Conservation (phyloP, 1,140 invertebrate species). For the Drosophila azteca region DNA sequence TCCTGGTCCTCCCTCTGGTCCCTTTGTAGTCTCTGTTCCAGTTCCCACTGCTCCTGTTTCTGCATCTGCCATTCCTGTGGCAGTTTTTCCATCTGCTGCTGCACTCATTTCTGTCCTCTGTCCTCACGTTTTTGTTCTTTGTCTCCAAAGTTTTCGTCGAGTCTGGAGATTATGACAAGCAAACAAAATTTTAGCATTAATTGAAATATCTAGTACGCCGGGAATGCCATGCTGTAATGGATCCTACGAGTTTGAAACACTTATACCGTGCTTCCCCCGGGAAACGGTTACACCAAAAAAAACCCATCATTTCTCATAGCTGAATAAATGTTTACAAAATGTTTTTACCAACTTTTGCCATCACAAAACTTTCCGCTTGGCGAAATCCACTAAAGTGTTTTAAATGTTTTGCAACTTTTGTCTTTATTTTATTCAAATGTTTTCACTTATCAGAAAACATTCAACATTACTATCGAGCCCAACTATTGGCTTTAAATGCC, state of each 20-base stretch:
- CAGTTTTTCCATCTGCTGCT: slow-evolving; percentile 24
- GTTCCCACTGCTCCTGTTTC: not conserved
- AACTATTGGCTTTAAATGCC: slow-evolving; percentile 1
- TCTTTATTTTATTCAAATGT: not conserved
- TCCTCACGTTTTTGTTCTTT: slow-evolving; percentile 7
- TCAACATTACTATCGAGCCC: no score
- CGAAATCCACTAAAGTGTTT: no score
- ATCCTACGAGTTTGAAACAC: not conserved
- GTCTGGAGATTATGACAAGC: slow-evolving; percentile 48
- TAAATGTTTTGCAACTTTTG: not conserved
- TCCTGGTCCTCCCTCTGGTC: not conserved
- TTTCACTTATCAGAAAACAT: no score
- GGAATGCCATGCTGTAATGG: not conserved
- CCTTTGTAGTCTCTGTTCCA: not conserved
- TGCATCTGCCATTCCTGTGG: not conserved
- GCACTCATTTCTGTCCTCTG: slow-evolving; percentile 64
- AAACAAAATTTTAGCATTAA: slow-evolving; percentile 54
- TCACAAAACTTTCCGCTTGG: no score
- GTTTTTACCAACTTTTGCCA: no score
- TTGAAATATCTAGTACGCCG: slow-evolving; percentile 41
- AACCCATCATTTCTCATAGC: not conserved
- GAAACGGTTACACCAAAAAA: not conserved
- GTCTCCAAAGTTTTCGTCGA: slow-evolving; percentile 21
- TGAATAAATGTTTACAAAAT: not conserved
- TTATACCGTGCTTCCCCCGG: not conserved